A percentile compares a stretch with the other conserved stretches of the same genome.
phyloP scores from a whole-genome alignment of 2,113 vertebrate species.

The Neodontobutis hainanensis region DNA sequence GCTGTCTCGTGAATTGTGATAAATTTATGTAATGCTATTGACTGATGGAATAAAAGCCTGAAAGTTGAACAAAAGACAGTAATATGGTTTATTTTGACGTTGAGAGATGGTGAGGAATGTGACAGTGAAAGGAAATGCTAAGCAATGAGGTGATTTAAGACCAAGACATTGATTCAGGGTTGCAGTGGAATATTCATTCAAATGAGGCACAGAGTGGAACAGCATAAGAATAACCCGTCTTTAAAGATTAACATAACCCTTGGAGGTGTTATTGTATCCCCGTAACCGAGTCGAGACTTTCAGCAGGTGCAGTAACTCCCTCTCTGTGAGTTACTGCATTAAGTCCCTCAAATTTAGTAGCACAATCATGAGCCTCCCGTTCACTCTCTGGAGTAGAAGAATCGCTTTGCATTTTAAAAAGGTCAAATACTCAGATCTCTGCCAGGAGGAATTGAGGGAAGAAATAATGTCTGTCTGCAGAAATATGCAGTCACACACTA shows the following conservation, averaged over 20 bases:
- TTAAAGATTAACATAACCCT: constrained; percentile 78
- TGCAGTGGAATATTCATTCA: constrained; percentile 75
- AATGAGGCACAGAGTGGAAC: constrained; percentile 66
- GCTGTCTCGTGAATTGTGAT: constrained; percentile 2
- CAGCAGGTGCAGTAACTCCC: constrained; percentile 69
- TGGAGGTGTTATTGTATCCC: constrained; percentile 73
- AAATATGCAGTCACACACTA: constrained; percentile 68
- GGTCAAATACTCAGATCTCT: constrained; percentile 78
- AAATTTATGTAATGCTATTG: constrained; percentile 6
- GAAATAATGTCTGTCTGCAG: constrained; percentile 75
- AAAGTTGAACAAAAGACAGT: background rate
- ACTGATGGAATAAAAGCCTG: constrained; percentile 16
- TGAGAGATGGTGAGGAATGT: constrained; percentile 15
- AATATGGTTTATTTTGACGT: constrained; percentile 40
- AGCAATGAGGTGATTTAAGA: constrained; percentile 53
- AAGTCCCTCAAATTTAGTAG: constrained; percentile 77
- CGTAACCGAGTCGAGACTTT: constrained; percentile 69
- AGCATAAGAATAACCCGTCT: constrained; percentile 72
- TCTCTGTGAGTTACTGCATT: constrained; percentile 74
- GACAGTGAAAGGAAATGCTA: constrained; percentile 25
- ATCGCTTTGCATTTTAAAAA: constrained; percentile 82
- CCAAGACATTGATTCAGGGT: constrained; percentile 62
- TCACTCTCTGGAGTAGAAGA: constrained; percentile 76
- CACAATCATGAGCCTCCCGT: constrained; percentile 75
- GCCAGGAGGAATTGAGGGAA: constrained; percentile 73